phyloP scores from a whole-genome alignment of 2,888 invertebrate genomes.

The Dolichopus griseipennis region DNA sequence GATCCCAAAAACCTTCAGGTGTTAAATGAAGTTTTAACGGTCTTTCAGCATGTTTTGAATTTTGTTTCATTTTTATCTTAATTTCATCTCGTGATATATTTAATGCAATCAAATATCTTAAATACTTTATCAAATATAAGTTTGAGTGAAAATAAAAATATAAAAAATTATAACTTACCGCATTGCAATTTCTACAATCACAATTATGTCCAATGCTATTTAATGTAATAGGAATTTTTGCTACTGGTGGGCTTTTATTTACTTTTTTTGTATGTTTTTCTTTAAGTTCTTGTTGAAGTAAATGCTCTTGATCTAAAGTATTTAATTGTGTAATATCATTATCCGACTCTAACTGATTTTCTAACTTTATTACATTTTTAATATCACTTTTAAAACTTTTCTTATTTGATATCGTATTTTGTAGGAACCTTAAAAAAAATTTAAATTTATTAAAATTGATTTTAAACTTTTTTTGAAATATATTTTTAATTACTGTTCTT shows the following conservation, averaged over 20 bases:
- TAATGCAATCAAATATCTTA: not conserved
- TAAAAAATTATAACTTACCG: constrained; percentile 14
- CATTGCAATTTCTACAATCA: constrained; percentile 17
- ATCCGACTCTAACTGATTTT: not conserved
- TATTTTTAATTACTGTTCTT: constrained; percentile 14
- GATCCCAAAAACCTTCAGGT: constrained; percentile 40
- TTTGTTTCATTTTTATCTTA: constrained; percentile 30
- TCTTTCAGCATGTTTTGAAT: constrained; percentile 28
- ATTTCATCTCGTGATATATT: constrained; percentile 30
- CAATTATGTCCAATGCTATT: not conserved
- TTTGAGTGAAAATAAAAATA: constrained; percentile 7
- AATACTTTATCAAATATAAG: not conserved
- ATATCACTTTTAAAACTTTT: not conserved
- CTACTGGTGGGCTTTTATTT: not conserved
- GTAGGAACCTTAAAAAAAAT: not conserved
- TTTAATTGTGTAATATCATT: not conserved
- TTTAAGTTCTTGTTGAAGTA: not conserved
- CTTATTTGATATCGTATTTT: not conserved
- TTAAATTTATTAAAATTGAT: not conserved
- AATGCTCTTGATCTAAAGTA: not conserved
- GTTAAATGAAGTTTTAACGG: constrained; percentile 27
- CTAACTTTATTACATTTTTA: not conserved
- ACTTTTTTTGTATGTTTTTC: not conserved
- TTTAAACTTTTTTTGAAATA: not conserved
- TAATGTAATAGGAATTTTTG: not conserved